Percentiles rank a stretch among this genome's conserved stretches.
phyloP scores from a whole-genome alignment of 1,140 invertebrate genomes.

The Drosophila neocordata region DNA sequence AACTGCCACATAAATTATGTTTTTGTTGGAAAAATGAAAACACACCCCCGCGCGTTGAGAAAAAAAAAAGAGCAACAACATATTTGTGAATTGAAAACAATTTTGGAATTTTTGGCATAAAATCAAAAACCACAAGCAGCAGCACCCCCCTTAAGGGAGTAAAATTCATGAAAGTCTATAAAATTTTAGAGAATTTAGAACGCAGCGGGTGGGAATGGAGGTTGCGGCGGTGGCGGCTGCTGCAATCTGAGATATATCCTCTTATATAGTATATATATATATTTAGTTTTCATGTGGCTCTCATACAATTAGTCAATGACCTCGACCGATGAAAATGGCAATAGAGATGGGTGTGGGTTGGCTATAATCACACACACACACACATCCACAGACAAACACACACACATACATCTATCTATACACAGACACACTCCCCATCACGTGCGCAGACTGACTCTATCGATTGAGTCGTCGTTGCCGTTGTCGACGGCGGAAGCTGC shows the following conservation, averaged over 20 bases:
- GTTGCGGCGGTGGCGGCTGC: not conserved
- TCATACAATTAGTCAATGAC: slow-evolving; percentile 78
- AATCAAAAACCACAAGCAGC: slow-evolving; percentile 58
- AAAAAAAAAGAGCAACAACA: slow-evolving; percentile 56
- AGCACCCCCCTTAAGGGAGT: slow-evolving; percentile 17
- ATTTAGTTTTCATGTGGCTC: slow-evolving; percentile 38
- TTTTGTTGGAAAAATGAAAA: slow-evolving; percentile 23
- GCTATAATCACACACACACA: slow-evolving; percentile 32
- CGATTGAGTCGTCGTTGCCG: slow-evolving; percentile 66
- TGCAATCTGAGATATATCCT: slow-evolving; percentile 19
- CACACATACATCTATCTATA: not conserved
- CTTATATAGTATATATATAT: slow-evolving; percentile 52
- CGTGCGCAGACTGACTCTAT: slow-evolving; percentile 75
- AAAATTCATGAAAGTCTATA: slow-evolving; percentile 29
- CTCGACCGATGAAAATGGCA: slow-evolving; percentile 49
- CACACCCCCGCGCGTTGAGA: slow-evolving; percentile 46
- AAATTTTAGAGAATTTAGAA: slow-evolving; percentile 46
- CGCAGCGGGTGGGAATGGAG: slow-evolving; percentile 43
- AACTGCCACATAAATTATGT: slow-evolving; percentile 78
- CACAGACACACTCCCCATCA: slow-evolving; percentile 51
- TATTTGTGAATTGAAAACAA: slow-evolving; percentile 29
- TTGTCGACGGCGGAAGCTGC: slow-evolving; percentile 68
- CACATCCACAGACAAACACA: slow-evolving; percentile 3
- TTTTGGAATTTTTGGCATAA: slow-evolving; percentile 60
- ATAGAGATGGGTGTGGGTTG: slow-evolving; percentile 25